Evolutionary conservation across 2,888 invertebrate genomes (phyloP), one percentile per base, ranked within the genome.

Genomic region (Hyalella azteca): DNA sequence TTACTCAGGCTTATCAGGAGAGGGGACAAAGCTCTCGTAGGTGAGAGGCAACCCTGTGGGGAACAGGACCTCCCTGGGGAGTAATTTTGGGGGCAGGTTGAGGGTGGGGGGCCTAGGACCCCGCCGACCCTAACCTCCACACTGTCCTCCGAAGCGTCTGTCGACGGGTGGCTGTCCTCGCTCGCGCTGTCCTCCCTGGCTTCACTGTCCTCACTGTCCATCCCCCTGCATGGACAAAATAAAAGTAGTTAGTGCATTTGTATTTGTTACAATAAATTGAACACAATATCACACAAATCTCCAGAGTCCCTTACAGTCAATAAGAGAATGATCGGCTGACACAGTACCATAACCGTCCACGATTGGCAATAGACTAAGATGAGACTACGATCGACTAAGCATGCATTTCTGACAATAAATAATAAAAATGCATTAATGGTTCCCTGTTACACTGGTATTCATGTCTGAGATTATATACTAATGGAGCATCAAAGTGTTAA

Each of bases 71-170:
- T 29, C 76, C 29, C 50, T 41, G 39, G 60, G 40, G 48, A 59
- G 45, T 60, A 59, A 26, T 66, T 22, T 29, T 66, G 59, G 59
- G 78, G 40, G 36, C 29, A 50, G 66, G 66, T 78, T 45, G 77
- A 73, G 75, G 26, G 75, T 0, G 93, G 92, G 77, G 81, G 83
- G 75, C 81, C 59, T 50, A 77, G 7, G 80, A 91, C 91, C 36
- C 91, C 90, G 39, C 89, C 90, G 11, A 91, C 90, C 86, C 91
- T 91, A 3, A 92, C 91, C 86, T 92, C 91, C 9, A 91, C 90
- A 79, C 91, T 91, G 87, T 92, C 92, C 85, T 92, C 92, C 79
- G 91, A 91, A 79, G 90, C 90, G 86, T 90, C 91, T 13, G 91
- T 91, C 39, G 83, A 79, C 48, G 83, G 81, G 79, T 83, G 81